A percentile compares a stretch with the other conserved stretches of the same genome.
phyloP scores from a whole-genome alignment of 2,888 invertebrate species.

The Diarsia mendica region DNA sequence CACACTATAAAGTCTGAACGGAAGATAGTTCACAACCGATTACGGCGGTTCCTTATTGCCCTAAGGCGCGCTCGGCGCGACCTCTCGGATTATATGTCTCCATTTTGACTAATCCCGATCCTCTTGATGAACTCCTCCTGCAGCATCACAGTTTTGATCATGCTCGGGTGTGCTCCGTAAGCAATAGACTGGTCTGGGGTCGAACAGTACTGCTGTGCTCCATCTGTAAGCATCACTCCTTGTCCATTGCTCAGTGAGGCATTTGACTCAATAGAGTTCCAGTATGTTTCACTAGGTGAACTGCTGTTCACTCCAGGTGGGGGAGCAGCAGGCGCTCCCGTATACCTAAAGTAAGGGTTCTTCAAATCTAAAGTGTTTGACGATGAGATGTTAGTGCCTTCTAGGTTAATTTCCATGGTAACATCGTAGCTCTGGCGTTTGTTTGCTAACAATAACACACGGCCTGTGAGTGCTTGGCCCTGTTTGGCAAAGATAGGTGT shows the following conservation, averaged over 20 bases:
- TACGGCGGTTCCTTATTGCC: slow-evolving; percentile 88
- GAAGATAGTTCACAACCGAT: slow-evolving; percentile 89
- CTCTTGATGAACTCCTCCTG: slow-evolving; percentile 89
- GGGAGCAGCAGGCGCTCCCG: slow-evolving; percentile 97
- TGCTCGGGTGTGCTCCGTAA: slow-evolving; percentile 85
- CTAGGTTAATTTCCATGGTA: slow-evolving; percentile 97
- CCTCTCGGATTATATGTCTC: slow-evolving; percentile 89
- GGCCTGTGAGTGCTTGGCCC: slow-evolving; percentile 97
- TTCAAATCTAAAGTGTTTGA: slow-evolving; percentile 98
- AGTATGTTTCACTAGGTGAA: slow-evolving; percentile 98
- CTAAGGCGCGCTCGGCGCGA: slow-evolving; percentile 88
- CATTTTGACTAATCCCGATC: slow-evolving; percentile 89
- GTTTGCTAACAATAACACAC: slow-evolving; percentile 97
- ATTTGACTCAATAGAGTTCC: slow-evolving; percentile 95
- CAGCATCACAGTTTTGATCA: slow-evolving; percentile 89
- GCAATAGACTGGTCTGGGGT: slow-evolving; percentile 83
- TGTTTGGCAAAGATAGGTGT: slow-evolving; percentile 98
- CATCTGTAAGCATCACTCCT: slow-evolving; percentile 84
- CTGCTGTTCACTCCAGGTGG: slow-evolving; percentile 97
- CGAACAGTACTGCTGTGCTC: slow-evolving; percentile 84
- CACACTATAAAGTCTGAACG: slow-evolving; percentile 87
- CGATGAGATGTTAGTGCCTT: slow-evolving; percentile 96
- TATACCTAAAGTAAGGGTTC: slow-evolving; percentile 99
- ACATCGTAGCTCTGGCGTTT: slow-evolving; percentile 99
- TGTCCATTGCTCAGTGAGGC: slow-evolving; percentile 87